Conservation (phyloP, 2,888 invertebrate genomes). For the Leptinotarsa haldemani region DNA sequence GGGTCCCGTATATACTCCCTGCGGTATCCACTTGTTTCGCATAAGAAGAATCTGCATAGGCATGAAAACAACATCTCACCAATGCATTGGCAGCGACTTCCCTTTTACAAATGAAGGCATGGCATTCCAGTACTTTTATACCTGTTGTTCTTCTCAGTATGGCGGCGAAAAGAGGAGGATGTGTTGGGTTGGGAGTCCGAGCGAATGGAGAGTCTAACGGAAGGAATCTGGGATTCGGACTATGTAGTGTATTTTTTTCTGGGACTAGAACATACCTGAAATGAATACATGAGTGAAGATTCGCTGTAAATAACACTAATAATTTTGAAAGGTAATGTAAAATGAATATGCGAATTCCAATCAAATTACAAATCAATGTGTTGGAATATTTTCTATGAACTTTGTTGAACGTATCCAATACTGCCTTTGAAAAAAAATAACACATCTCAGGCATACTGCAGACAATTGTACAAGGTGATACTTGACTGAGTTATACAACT, state of each 20-base stretch:
- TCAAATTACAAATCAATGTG: too few relatives aligned
- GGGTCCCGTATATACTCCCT: constrained; percentile 63
- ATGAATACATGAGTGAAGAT: constrained; percentile 32
- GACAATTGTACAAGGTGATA: too few relatives aligned
- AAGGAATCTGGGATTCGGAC: constrained; percentile 87
- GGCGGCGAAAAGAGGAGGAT: constrained; percentile 97
- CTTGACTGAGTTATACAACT: too few relatives aligned
- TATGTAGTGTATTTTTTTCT: constrained; percentile 66
- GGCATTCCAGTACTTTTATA: constrained; percentile 98
- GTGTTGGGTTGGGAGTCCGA: constrained; percentile 89
- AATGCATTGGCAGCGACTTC: constrained; percentile 98
- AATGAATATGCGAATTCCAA: too few relatives aligned
- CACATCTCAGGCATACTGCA: too few relatives aligned
- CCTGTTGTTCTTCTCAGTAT: constrained; percentile 95
- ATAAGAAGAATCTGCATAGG: constrained; percentile 95
- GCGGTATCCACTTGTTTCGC: constrained; percentile 82
- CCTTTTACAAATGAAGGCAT: constrained; percentile 97
- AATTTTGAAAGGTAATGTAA: too few relatives aligned
- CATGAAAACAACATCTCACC: constrained; percentile 96
- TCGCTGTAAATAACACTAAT: too few relatives aligned
- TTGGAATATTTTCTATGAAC: too few relatives aligned
- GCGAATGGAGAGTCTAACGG: constrained; percentile 97
- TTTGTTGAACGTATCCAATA: too few relatives aligned
- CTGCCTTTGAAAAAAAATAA: too few relatives aligned
- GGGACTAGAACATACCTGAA: constrained; percentile 67